Percentiles rank a stretch among this genome's conserved stretches.
Evolutionary conservation across 2,113 vertebrate species (phyloP).

Genomic region (Zingel zingel): DNA sequence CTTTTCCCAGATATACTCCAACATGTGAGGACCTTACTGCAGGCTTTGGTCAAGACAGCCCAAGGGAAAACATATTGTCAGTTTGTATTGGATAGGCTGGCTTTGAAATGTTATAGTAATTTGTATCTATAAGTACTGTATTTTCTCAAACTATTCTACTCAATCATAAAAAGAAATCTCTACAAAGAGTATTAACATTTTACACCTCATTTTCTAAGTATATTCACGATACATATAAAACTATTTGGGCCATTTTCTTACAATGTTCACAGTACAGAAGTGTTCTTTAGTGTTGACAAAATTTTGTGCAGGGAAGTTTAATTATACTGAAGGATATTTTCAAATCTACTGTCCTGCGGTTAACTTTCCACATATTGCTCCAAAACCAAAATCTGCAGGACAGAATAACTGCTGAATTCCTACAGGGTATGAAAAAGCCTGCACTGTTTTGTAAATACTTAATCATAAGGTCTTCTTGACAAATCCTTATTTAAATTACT

Average conservation of each 20-base stretch:
- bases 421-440: background rate
- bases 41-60: background rate
- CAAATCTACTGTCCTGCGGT: background rate
- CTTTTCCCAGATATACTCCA: background rate
- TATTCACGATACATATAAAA: background rate
- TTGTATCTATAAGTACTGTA: background rate
- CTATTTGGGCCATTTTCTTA: background rate
- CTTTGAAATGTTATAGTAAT: background rate
- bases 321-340: background rate
- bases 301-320: background rate
- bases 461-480: background rate
- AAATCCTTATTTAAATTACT: constrained; percentile 14
- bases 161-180: background rate
- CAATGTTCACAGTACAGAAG: background rate
- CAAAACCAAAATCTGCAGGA: background rate
- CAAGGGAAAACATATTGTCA: background rate
- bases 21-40: background rate
- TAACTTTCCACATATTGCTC: background rate
- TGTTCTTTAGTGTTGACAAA: background rate
- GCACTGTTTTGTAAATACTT: background rate
- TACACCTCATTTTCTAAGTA: background rate
- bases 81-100: background rate
- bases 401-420: background rate
- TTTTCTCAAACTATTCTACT: background rate
- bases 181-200: background rate